phyloP scores from a whole-genome alignment of 1,140 invertebrate species.

The Papilio polyxenes region DNA sequence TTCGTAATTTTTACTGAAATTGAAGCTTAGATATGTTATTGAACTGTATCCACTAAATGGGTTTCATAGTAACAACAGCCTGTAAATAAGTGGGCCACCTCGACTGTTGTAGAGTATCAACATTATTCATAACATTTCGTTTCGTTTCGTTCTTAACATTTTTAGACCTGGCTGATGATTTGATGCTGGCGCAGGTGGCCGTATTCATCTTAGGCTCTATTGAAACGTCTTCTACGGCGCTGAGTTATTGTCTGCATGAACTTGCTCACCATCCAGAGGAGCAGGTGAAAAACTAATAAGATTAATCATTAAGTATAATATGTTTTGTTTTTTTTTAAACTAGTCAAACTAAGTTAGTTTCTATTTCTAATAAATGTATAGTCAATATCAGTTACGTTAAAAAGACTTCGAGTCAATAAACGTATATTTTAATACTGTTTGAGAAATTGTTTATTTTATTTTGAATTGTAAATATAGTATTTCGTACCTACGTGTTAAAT shows the following conservation, averaged over 20 bases:
- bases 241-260: slow-evolving; percentile 85
- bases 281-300: slow-evolving; percentile 73
- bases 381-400: no score
- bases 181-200: slow-evolving; percentile 84
- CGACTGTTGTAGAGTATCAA: no score
- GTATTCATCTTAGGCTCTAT: slow-evolving; percentile 88
- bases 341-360: no score
- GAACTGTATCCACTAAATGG: no score
- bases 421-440: slow-evolving; percentile 13
- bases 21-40: no score
- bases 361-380: no score
- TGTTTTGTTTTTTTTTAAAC: no score
- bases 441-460: slow-evolving; percentile 1
- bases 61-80: no score
- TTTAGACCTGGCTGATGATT: slow-evolving; percentile 81
- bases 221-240: slow-evolving; percentile 88
- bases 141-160: background rate
- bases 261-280: slow-evolving; percentile 85
- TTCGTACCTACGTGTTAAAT: background rate
- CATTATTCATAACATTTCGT: background rate
- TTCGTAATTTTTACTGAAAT: no score
- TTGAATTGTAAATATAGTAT: background rate
- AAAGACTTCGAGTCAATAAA: no score
- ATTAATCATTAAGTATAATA: no score
- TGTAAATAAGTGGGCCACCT: no score